Evolutionary conservation across 2,888 invertebrate species (phyloP).

Genomic region (Diarsia rubi): DNA sequence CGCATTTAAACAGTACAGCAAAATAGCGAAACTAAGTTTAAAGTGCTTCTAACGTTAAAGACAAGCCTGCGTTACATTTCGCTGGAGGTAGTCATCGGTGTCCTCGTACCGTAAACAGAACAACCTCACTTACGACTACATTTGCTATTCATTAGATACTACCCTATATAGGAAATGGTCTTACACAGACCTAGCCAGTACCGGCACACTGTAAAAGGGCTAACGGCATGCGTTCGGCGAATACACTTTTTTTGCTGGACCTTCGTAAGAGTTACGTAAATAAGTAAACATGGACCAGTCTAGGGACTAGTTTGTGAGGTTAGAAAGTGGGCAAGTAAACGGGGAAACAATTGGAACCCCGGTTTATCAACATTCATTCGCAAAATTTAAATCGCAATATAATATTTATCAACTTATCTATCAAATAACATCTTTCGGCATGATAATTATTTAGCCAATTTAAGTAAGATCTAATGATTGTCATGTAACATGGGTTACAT

Average conservation of each 20-base stretch:
- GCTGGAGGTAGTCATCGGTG: constrained; percentile 69
- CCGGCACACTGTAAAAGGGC: constrained; percentile 77
- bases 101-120: constrained; percentile 74
- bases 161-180: constrained; percentile 83
- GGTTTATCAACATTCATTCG: constrained; percentile 17
- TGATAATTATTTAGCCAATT: constrained; percentile 17
- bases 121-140: constrained; percentile 78
- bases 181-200: constrained; percentile 73
- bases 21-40: constrained; percentile 13
- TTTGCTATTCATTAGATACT: constrained; percentile 86
- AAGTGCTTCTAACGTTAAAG: constrained; percentile 25
- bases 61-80: constrained; percentile 56
- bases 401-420: constrained; percentile 12
- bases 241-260: constrained; percentile 74
- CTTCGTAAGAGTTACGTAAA: constrained; percentile 80
- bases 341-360: constrained; percentile 7
- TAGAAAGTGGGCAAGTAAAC: constrained; percentile 43
- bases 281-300: constrained; percentile 63
- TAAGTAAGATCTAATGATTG: constrained; percentile 17
- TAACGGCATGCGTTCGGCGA: constrained; percentile 74
- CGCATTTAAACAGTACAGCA: not conserved
- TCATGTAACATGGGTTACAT: constrained; percentile 42
- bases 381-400: constrained; percentile 7
- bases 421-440: constrained; percentile 14
- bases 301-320: constrained; percentile 33